phyloP scores from a whole-genome alignment of 2,797 vertebrate genomes.

The Acanthornis magna region DNA sequence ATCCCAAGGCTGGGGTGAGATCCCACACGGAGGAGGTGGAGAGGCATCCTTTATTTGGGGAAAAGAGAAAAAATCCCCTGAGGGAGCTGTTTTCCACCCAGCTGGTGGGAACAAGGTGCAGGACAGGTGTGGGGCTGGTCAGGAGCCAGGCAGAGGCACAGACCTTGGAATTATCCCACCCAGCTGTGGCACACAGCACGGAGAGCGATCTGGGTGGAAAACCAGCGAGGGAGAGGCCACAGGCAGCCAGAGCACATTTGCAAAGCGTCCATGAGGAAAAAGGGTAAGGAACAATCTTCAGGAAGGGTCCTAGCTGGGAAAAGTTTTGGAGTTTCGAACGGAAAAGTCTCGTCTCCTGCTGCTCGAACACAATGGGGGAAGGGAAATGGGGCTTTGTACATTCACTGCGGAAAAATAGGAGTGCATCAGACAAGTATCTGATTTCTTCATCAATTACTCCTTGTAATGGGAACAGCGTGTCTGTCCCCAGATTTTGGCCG shows the following conservation, averaged over 20 bases:
- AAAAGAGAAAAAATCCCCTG: not conserved
- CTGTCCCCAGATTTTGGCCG: not conserved
- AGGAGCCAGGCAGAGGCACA: not conserved
- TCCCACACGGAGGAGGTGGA: not conserved
- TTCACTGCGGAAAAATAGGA: constrained; percentile 54
- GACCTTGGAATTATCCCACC: not conserved
- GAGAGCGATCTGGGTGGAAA: not conserved
- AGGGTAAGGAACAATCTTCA: not conserved
- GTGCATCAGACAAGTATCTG: constrained; percentile 20
- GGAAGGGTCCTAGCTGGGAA: not conserved
- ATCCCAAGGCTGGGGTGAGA: not conserved
- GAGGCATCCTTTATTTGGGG: not conserved
- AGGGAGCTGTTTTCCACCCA: not conserved
- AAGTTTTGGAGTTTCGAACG: not conserved
- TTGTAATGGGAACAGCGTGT: constrained; percentile 35
- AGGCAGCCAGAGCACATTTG: not conserved
- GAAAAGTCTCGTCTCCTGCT: constrained; percentile 50
- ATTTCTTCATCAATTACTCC: constrained; percentile 27
- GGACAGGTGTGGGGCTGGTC: not conserved
- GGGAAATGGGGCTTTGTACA: constrained; percentile 32
- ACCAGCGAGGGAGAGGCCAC: not conserved
- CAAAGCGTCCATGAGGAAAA: not conserved
- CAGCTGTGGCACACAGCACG: not conserved
- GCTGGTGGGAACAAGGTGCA: not conserved
- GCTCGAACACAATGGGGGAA: constrained; percentile 40